Evolutionary conservation across 2,113 vertebrate species (phyloP), one percentile per base, ranked within the genome.

Genomic region (Clarias batrachus): DNA sequence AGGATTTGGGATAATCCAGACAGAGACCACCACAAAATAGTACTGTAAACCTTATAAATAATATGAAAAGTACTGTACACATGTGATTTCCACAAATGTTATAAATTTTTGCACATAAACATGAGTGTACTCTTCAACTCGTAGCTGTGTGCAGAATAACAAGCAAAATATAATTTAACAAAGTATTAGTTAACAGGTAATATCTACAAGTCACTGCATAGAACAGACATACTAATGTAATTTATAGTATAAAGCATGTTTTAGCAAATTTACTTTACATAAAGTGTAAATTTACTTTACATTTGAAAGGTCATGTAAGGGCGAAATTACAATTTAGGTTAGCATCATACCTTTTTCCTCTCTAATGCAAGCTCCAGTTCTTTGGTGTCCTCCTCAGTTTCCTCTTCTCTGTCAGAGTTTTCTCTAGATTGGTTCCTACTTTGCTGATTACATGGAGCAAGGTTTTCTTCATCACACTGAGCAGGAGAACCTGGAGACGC

Each of bases 361-460:
- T 99, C 98, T 85, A 99, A 94, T 70, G 97, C 97, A 37, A 99
- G 93, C 90, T 99, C 98, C 89, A 99, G 91, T 65, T 99, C 97
- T 0, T 97, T 94, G 0, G 97, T 99, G 87, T 99, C 97, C 81
- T 98, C 98, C 83, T 98, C 97, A 0, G 92, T 85, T 68, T 98
- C 96, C 0, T 95, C 96, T 7, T 97, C 97, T 14, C 87, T 90
- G n/a, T 95, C 94, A 0, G 93, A 93, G 80, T 93, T 94, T 21
- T 94, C 93, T 56, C 88, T 81, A 0, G 96, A 96, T 21, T 96
- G 95, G 65, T 96, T 97, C 80, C 96, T 96, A 0, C 93, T 95
- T 82, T 92, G 93, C 16, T 94, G 87, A 27, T 97, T 96, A 87
- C 96, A 96, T 81, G 95, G 96, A 13, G 92, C 81, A 0, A 89